Percentiles rank a stretch among this genome's conserved stretches.
phyloP scores from a whole-genome alignment of 2,113 vertebrate species.

The Anser brachyrhynchus region DNA sequence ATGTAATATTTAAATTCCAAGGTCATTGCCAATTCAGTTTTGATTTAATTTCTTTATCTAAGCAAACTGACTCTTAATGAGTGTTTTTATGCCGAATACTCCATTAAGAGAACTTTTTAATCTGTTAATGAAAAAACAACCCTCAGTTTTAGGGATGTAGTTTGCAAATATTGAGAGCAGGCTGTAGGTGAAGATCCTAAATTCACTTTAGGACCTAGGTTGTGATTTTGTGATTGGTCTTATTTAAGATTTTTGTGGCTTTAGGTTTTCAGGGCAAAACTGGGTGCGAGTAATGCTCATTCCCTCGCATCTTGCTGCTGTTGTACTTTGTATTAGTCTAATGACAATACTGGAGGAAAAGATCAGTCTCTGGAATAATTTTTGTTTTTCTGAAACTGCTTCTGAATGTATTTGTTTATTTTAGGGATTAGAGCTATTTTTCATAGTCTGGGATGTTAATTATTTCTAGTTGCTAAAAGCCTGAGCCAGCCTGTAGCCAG shows the following conservation, averaged over 20 bases:
- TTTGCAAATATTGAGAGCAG: neutral
- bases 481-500: neutral
- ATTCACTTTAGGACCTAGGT: neutral
- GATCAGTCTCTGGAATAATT: neutral
- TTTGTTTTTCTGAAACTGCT: neutral
- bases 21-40: constrained; percentile 24
- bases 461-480: neutral
- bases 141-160: neutral
- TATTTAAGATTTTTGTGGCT: neutral
- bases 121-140: neutral
- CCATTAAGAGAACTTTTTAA: neutral
- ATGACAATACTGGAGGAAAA: neutral
- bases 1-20: constrained; percentile 13
- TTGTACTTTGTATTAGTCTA: neutral
- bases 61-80: constrained; percentile 3
- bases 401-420: neutral
- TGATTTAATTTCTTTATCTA: constrained; percentile 35
- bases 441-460: neutral
- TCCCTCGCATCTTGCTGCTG: neutral
- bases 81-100: neutral
- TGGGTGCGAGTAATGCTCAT: neutral
- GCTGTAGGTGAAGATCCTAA: neutral
- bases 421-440: neutral
- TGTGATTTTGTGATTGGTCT: neutral
- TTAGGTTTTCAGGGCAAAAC: neutral